phyloP scores from a whole-genome alignment of 2,113 vertebrate species.

The Anguilla rostrata region DNA sequence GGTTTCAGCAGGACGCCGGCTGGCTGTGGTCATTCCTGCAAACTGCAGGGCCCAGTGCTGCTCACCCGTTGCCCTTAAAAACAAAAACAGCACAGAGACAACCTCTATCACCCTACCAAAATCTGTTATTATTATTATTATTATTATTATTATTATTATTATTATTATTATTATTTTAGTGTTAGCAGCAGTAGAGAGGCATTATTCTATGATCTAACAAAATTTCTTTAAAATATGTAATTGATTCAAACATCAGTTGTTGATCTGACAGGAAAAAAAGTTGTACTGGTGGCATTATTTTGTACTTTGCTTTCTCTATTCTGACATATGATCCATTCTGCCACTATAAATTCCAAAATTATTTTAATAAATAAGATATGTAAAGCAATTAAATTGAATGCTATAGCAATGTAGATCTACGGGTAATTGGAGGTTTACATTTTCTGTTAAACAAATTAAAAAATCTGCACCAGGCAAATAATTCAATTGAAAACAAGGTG shows the following conservation, averaged over 20 bases:
- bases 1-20: conserved; percentile 28
- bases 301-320: neutral
- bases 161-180: neutral
- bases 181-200: neutral
- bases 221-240: neutral
- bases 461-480: neutral
- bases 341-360: neutral
- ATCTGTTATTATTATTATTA: neutral
- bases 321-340: neutral
- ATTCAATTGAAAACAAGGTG: neutral
- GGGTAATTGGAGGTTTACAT: no score
- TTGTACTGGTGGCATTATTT: neutral
- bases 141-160: neutral
- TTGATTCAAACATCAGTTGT: neutral
- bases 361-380: no score
- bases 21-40: neutral
- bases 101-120: neutral
- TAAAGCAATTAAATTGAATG: no score
- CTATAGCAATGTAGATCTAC: no score
- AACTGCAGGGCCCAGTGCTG: neutral
- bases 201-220: neutral
- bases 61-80: neutral
- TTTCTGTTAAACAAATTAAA: neutral
- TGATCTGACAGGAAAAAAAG: no score
- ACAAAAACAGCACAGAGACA: neutral